Evolutionary conservation across 2,113 vertebrate genomes (phyloP), one percentile per base, ranked within the genome.

Genomic region (Larimichthys crocea): DNA sequence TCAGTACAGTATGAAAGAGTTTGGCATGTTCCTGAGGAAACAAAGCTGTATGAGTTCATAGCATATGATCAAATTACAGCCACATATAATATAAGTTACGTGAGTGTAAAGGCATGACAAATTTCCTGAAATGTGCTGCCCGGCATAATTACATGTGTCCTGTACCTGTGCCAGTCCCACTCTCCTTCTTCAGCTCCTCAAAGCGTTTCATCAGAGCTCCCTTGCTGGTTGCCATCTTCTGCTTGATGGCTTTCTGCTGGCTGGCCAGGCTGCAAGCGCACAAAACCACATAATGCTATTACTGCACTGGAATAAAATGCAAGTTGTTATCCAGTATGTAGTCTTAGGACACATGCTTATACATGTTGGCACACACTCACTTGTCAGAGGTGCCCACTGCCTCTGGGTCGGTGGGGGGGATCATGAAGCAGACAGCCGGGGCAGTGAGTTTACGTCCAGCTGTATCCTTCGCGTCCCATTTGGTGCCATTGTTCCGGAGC

Each of bases 401-500:
- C 59, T 99, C 97, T 0, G 94, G 83, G 79, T 99, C 96, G 0
- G 97, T 98, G 0, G 98, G 98, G 6, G 97, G 98, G 60, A 99
- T 96, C 83, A 97, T 91, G 92, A 99, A 99, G 92, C 98, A 99
- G 79, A 98, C 92, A 0, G 94, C 97, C 0, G 98, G 98, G 16
- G 96, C 96, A 0, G 85, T 95, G 85, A 96, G 24, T 29, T 92
- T 94, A 46, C 77, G 96, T 24, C 97, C 97, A 0, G 91, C 29
- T 0, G 91, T 66, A 42, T 99, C 96, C 1, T 95, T 96, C 78
- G 99, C 95, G 2, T 99, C 97, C 98, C 98, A 99, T 78, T 92
- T 72, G 22, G 93, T 66, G 0, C 95, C 96, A 0, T 92, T 95
- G 94, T 97, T 98, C 61, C 92, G 95, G 76, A 95, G 96, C 80